Percentiles rank a stretch among this genome's conserved stretches.
Conservation (phyloP, 1,140 invertebrate genomes). For the Andricus grossulariae region DNA sequence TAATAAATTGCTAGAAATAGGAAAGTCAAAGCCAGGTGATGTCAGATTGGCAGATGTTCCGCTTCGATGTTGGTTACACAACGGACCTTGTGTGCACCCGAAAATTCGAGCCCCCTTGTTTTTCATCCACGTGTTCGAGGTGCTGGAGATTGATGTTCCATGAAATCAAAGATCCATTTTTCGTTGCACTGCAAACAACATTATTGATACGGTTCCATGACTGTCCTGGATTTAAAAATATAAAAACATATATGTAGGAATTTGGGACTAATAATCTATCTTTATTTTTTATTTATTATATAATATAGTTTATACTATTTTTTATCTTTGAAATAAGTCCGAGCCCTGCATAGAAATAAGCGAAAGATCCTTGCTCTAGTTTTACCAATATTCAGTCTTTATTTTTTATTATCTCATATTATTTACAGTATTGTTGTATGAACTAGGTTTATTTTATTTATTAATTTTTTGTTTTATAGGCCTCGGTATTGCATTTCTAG, state of each 20-base stretch:
- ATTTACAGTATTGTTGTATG: too few relatives aligned
- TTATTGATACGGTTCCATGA: slow-evolving; percentile 2
- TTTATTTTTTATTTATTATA: too few relatives aligned
- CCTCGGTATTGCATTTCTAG: too few relatives aligned
- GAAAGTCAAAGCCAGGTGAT: slow-evolving; percentile 68
- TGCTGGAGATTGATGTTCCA: slow-evolving; percentile 32
- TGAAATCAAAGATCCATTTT: slow-evolving; percentile 23
- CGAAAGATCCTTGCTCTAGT: too few relatives aligned
- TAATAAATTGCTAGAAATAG: slow-evolving; percentile 68
- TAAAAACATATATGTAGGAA: neutral
- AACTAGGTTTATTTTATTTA: too few relatives aligned
- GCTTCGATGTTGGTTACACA: slow-evolving; percentile 49
- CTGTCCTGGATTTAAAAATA: neutral
- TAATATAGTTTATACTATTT: too few relatives aligned
- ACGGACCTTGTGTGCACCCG: slow-evolving; percentile 35
- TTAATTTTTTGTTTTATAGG: too few relatives aligned
- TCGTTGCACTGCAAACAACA: neutral
- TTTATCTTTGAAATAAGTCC: too few relatives aligned
- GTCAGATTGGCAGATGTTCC: slow-evolving; percentile 69
- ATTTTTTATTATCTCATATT: too few relatives aligned
- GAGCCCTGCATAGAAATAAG: too few relatives aligned
- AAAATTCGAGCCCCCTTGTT: slow-evolving; percentile 45
- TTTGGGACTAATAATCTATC: neutral
- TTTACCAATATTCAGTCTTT: too few relatives aligned
- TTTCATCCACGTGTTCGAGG: slow-evolving; percentile 36